Conservation (phyloP, 2,888 invertebrate genomes). For the Odontocolon sp. region DNA sequence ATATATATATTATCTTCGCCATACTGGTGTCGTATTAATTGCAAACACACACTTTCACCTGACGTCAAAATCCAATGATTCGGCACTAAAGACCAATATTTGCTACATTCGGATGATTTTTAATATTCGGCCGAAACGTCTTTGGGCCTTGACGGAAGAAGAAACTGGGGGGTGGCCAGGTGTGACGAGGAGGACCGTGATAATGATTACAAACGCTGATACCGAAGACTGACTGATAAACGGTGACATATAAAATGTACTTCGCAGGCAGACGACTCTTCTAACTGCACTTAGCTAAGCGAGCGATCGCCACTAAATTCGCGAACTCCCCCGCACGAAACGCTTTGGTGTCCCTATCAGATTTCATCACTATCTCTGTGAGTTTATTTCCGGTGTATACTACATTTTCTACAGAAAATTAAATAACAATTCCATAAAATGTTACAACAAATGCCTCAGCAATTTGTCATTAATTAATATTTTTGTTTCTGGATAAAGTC, state of each 20-base stretch:
- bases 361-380: constrained; percentile 70
- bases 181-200: constrained; percentile 42
- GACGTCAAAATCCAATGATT: background rate
- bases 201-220: constrained; percentile 61
- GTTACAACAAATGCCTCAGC: background rate
- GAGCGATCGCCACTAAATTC: background rate
- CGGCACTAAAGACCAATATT: background rate
- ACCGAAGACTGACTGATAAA: constrained; percentile 71
- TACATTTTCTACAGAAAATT: background rate
- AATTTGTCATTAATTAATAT: background rate
- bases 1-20: background rate
- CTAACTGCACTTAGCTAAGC: constrained; percentile 40
- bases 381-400: constrained; percentile 32
- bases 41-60: background rate
- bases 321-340: background rate
- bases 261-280: constrained; percentile 53
- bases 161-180: constrained; percentile 14
- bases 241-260: constrained; percentile 70
- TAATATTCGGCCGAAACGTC: background rate
- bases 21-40: background rate
- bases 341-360: constrained; percentile 1
- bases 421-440: background rate
- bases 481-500: constrained; percentile 28
- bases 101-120: background rate
- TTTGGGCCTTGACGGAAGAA: background rate